Evolutionary conservation across 2,797 vertebrate genomes (phyloP).

Genomic region (Lagorchestes hirsutus): DNA sequence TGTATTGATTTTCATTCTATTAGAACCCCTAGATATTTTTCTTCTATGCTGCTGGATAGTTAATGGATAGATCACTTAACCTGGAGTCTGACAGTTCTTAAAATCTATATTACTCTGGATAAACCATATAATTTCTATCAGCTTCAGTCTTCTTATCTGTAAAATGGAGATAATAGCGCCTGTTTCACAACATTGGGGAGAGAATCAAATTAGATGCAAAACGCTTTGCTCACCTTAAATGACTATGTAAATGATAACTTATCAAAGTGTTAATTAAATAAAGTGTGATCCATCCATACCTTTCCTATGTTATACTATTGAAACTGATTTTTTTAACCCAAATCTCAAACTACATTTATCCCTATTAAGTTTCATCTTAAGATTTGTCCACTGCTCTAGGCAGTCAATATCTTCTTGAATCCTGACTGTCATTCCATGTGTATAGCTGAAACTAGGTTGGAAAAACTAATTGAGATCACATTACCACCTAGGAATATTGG

Average conservation of each 20-base stretch:
- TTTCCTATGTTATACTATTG: not conserved
- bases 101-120: not conserved
- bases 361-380: not conserved
- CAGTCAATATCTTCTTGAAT: not conserved
- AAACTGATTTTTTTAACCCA: not conserved
- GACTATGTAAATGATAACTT: not conserved
- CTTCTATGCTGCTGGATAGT: not conserved
- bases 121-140: not conserved
- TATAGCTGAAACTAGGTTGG: constrained; percentile 36
- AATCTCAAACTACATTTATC: not conserved
- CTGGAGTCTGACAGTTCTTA: not conserved
- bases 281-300: not conserved
- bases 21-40: not conserved
- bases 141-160: not conserved
- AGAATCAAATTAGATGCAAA: not conserved
- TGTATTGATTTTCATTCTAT: not conserved
- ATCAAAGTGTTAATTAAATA: not conserved
- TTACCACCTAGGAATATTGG: not conserved
- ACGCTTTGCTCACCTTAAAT: not conserved
- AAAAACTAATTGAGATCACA: constrained; percentile 24
- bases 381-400: not conserved
- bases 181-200: not conserved
- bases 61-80: not conserved
- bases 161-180: not conserved
- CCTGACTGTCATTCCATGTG: not conserved